Percentiles rank a stretch among this genome's conserved stretches.
phyloP scores from a whole-genome alignment of 2,113 vertebrate species.

The Cebus imitator region DNA sequence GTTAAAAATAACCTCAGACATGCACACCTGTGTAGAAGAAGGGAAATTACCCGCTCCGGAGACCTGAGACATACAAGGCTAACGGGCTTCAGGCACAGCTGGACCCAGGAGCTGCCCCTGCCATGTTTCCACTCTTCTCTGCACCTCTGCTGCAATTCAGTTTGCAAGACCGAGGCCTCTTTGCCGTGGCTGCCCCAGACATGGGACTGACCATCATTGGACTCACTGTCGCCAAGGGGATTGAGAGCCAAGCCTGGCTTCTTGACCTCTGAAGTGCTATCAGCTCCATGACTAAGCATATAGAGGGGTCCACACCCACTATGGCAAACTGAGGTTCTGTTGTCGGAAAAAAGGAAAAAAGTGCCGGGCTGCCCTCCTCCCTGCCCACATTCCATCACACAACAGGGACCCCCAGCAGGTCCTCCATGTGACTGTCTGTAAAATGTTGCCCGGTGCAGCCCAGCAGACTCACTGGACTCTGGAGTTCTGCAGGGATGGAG shows the following conservation, averaged over 20 bases:
- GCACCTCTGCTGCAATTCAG: too few relatives aligned
- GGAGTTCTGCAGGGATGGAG: not conserved
- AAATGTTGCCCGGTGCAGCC: not conserved
- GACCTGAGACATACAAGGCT: not conserved
- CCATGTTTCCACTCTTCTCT: not conserved
- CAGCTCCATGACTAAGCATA: too few relatives aligned
- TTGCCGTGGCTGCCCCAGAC: too few relatives aligned
- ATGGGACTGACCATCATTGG: not conserved
- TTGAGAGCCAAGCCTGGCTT: rapidly evolving
- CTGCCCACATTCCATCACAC: not conserved
- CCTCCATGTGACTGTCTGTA: not conserved
- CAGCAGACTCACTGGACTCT: not conserved
- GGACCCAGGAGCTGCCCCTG: not conserved
- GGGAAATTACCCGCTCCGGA: rapidly evolving
- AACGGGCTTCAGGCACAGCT: not conserved
- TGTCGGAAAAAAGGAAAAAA: too few relatives aligned
- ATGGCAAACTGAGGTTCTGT: not conserved
- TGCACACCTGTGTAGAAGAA: not conserved
- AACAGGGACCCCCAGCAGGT: too few relatives aligned
- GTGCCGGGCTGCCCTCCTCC: rapidly evolving
- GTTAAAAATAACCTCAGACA: not conserved
- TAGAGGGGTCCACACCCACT: rapidly evolving
- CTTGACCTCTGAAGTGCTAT: not conserved
- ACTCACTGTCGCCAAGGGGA: rapidly evolving
- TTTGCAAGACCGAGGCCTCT: not conserved